These are phyloP conservation scores for Datnioides undecimradiatus DNA, from an alignment of 2,113 vertebrate genomes.

Conservation along the genomic window DNA sequence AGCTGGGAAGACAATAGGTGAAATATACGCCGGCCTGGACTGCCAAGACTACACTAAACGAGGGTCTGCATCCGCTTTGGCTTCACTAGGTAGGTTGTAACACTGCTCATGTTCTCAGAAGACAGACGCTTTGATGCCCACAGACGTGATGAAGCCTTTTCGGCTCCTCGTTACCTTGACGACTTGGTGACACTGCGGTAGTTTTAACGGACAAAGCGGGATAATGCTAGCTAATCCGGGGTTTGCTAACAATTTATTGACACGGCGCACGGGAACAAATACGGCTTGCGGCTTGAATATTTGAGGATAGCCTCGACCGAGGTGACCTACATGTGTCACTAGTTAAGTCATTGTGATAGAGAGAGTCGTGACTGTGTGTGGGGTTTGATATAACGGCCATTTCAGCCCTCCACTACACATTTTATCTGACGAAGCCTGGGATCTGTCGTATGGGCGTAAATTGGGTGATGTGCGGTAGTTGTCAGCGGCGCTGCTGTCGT, in stretches of 20 bases:
- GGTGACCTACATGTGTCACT: conserved; percentile 58
- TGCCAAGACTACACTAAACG: conserved; percentile 13
- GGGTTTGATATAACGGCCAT: conserved; percentile 41
- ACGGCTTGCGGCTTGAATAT: background rate
- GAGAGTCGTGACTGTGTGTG: background rate
- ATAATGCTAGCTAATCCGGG: conserved; percentile 51
- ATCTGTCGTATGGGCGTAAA: conserved; percentile 47
- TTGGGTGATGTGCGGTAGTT: conserved; percentile 18
- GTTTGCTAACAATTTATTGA: conserved; percentile 28
- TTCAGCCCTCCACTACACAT: conserved; percentile 3
- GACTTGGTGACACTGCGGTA: conserved; percentile 67
- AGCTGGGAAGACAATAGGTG: conserved; percentile 70
- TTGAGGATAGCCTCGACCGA: background rate
- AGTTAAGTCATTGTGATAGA: conserved; percentile 11
- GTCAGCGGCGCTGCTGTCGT: conserved; percentile 34
- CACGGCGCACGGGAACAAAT: background rate
- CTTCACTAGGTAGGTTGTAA: conserved; percentile 52
- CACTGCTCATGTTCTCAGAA: background rate
- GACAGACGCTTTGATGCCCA: background rate
- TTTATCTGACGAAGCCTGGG: conserved; percentile 3
- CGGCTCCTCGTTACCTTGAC: conserved; percentile 54
- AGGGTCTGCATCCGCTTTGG: conserved; percentile 43
- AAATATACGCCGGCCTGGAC: conserved; percentile 46
- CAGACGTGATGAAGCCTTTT: background rate
- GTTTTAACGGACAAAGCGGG: conserved; percentile 60